Evolutionary conservation across 2,797 vertebrate genomes (phyloP).

Genomic region (Poecilia wingei): DNA sequence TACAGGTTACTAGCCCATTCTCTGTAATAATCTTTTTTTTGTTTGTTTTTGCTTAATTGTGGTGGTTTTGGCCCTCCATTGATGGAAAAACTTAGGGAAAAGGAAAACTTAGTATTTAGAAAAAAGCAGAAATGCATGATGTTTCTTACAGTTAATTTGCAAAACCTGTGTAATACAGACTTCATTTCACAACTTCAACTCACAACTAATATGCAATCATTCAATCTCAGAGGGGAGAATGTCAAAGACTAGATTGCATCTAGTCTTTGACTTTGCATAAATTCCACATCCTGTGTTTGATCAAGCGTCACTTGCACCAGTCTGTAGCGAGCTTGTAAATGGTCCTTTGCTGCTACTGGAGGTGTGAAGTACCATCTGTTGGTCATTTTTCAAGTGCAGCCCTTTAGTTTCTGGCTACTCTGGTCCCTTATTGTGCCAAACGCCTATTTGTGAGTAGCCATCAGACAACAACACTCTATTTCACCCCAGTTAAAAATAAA

Average conservation of each 20-base stretch:
- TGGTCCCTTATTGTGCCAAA: conserved; percentile 36
- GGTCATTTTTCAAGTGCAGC: conserved; percentile 56
- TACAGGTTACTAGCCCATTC: too few relatives aligned
- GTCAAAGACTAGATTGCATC: not conserved
- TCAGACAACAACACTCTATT: conserved; percentile 28
- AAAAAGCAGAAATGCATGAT: not conserved
- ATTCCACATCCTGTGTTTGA: not conserved
- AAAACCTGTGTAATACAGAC: not conserved
- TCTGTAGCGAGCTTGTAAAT: not conserved
- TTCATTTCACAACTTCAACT: not conserved
- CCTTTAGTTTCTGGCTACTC: conserved; percentile 43
- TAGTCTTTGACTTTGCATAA: not conserved
- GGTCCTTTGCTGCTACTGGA: conserved; percentile 41
- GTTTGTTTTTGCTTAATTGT: not conserved
- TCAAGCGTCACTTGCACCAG: not conserved
- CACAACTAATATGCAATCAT: not conserved
- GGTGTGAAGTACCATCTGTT: conserved; percentile 59
- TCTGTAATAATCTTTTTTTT: not conserved
- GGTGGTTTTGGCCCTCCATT: not conserved
- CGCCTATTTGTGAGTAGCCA: conserved; percentile 42
- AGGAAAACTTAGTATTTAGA: not conserved
- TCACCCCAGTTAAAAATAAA: not conserved
- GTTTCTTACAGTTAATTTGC: not conserved
- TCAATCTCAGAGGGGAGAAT: not conserved
- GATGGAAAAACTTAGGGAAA: not conserved